These are phyloP conservation scores for Coenonympha arcania DNA, from an alignment of 2,888 invertebrate genomes.

Conservation along the genomic window DNA sequence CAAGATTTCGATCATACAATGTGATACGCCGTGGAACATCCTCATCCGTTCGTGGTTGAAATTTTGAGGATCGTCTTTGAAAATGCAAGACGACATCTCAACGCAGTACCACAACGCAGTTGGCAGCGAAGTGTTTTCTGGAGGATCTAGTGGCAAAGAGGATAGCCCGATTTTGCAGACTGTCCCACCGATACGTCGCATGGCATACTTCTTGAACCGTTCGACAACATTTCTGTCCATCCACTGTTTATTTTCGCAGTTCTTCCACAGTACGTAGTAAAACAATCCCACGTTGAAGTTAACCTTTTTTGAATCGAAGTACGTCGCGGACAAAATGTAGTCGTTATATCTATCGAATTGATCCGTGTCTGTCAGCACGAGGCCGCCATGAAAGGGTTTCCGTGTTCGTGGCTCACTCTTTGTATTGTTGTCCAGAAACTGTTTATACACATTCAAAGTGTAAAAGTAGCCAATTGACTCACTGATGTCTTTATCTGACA, in stretches of 20 bases:
- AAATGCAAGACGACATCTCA: slow-evolving; percentile 37
- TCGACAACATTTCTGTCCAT: no score
- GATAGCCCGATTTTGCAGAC: no score
- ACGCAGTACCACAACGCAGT: slow-evolving; percentile 44
- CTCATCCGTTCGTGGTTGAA: no score
- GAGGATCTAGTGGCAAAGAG: slow-evolving; percentile 40
- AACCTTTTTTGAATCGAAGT: slow-evolving; percentile 42
- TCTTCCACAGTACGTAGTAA: slow-evolving; percentile 43
- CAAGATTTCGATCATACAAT: slow-evolving; percentile 39
- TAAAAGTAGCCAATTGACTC: no score
- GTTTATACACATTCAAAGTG: slow-evolving; percentile 41
- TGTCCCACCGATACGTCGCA: slow-evolving; percentile 37
- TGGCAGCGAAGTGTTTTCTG: slow-evolving; percentile 30
- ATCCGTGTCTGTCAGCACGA: slow-evolving; percentile 37
- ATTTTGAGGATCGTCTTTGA: slow-evolving; percentile 34
- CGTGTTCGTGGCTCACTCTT: slow-evolving; percentile 41
- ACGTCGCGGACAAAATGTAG: slow-evolving; percentile 42
- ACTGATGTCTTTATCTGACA: slow-evolving; percentile 37
- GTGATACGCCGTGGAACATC: slow-evolving; percentile 32
- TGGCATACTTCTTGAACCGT: slow-evolving; percentile 35
- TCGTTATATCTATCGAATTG: slow-evolving; percentile 46
- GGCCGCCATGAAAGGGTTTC: slow-evolving; percentile 37
- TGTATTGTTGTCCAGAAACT: slow-evolving; percentile 30
- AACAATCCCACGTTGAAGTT: slow-evolving; percentile 40
- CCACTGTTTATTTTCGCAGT: slow-evolving; percentile 42